A percentile compares a stretch with the other conserved stretches of the same genome.
These are phyloP conservation scores for Thamnaconus septentrionalis DNA, from an alignment of 2,113 vertebrate genomes.

Conservation along the genomic window DNA sequence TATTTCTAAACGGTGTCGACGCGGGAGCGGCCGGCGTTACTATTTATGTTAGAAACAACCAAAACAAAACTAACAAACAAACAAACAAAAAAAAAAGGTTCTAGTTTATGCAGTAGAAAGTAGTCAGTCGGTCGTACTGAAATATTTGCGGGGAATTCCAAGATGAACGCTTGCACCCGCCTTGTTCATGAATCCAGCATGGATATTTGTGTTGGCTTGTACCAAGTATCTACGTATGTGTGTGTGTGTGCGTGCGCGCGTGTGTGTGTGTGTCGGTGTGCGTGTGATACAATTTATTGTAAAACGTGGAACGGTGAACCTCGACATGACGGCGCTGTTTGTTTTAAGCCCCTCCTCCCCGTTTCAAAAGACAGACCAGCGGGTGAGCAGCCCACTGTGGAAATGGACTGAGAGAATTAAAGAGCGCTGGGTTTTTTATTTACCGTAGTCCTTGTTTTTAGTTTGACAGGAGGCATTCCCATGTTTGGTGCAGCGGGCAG, in stretches of 20 bases:
- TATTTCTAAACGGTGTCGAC: slow-evolving; percentile 23
- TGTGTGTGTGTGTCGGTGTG: too few relatives aligned
- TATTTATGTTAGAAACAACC: slow-evolving; percentile 11
- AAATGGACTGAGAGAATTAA: too few relatives aligned
- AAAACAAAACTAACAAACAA: slow-evolving; percentile 1
- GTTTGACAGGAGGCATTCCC: too few relatives aligned
- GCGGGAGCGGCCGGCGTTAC: background rate
- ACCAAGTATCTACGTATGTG: slow-evolving; percentile 17
- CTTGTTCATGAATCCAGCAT: slow-evolving; percentile 45
- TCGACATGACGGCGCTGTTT: too few relatives aligned
- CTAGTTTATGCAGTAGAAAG: slow-evolving; percentile 32
- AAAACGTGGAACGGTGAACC: too few relatives aligned
- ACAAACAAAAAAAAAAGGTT: slow-evolving; percentile 16
- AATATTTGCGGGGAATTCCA: background rate
- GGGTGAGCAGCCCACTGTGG: too few relatives aligned
- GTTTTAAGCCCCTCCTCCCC: too few relatives aligned
- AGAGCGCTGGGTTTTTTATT: too few relatives aligned
- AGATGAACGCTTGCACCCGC: slow-evolving; percentile 34
- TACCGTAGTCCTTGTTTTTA: too few relatives aligned
- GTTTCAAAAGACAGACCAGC: too few relatives aligned
- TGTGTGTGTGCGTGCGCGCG: background rate
- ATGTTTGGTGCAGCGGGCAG: too few relatives aligned
- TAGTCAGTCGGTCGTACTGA: background rate
- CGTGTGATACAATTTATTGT: too few relatives aligned
- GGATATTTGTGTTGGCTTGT: slow-evolving; percentile 38